Percentiles rank a stretch among this genome's conserved stretches.
Conservation (phyloP, 2,113 vertebrate genomes). For the Prietella phreatophila region DNA sequence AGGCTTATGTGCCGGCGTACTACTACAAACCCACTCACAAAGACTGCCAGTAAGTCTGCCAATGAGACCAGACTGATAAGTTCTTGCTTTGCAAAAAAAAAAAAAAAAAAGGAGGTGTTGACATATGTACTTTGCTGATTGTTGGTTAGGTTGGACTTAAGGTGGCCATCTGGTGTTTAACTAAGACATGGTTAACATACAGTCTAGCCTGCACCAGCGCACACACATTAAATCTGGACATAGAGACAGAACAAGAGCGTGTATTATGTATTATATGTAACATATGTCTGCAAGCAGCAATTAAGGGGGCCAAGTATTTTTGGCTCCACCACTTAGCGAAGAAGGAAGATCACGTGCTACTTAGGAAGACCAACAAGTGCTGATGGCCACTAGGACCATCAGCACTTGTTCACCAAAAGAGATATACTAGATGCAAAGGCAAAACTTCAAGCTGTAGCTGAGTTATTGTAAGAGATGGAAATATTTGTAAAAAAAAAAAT, state of each 20-base stretch:
- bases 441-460: not conserved
- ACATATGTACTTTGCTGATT: not conserved
- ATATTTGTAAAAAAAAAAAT: not conserved
- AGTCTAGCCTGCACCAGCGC: not conserved
- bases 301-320: not conserved
- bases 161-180: constrained; percentile 6
- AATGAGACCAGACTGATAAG: not conserved
- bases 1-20: constrained; percentile 82
- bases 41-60: constrained; percentile 79
- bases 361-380: too few relatives aligned
- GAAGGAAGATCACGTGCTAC: not conserved
- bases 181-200: not conserved
- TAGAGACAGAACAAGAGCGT: not conserved
- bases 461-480: not conserved
- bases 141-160: not conserved
- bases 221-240: not conserved
- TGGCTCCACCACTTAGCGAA: not conserved
- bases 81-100: not conserved
- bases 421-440: not conserved
- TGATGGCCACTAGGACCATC: not conserved
- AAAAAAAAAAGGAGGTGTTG: not conserved
- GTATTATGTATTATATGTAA: too few relatives aligned
- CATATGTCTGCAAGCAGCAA: not conserved
- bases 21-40: constrained; percentile 83
- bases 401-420: not conserved